A percentile compares a stretch with the other conserved stretches of the same genome.
Conservation (phyloP, 2,113 vertebrate genomes). For the Coreoperca whiteheadi region DNA sequence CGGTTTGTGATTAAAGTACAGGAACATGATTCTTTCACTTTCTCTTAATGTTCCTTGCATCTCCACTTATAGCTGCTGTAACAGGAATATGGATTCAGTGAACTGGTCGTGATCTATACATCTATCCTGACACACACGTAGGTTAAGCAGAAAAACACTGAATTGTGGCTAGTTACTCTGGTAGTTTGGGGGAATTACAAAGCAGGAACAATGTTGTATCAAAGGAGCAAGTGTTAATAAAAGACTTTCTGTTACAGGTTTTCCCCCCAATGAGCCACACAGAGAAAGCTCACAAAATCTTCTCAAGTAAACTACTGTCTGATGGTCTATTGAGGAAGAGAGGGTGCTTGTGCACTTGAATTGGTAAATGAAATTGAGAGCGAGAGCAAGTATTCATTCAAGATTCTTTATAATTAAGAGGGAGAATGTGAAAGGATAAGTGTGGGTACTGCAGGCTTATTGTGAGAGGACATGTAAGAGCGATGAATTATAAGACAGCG, state of each 20-base stretch:
- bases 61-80: background rate
- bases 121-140: constrained; percentile 11
- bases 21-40: constrained; percentile 15
- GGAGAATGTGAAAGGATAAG: background rate
- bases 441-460: constrained; percentile 1
- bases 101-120: background rate
- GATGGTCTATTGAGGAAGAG: background rate
- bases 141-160: background rate
- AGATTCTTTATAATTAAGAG: constrained; percentile 17
- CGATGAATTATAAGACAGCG: constrained; percentile 10
- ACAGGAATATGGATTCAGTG: constrained; percentile 6
- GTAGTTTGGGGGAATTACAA: constrained; percentile 22
- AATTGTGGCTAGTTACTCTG: background rate
- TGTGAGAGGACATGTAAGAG: constrained; percentile 22
- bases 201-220: background rate
- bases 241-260: background rate
- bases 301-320: background rate
- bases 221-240: background rate
- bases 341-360: background rate
- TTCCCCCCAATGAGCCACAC: background rate
- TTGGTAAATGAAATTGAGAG: background rate
- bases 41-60: background rate
- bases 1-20: too few species aligned
- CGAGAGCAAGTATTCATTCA: background rate
- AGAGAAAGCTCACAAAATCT: background rate